A percentile compares a stretch with the other conserved stretches of the same genome.
Evolutionary conservation across 64 coral and sea anemone species (phyloP).

Genomic region (Pachyseris speciosa): DNA sequence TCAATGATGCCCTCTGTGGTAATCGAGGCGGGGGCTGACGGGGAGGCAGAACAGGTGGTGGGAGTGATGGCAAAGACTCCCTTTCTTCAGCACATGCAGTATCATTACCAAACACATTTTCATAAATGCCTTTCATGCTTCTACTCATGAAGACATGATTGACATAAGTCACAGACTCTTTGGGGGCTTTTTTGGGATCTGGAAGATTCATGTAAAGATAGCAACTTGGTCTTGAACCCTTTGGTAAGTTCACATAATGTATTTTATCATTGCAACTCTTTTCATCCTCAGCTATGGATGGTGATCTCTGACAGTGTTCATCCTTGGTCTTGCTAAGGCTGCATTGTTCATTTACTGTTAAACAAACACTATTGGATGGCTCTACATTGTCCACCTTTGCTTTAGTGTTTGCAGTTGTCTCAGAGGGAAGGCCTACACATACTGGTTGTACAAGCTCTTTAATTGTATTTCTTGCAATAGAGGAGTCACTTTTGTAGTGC

Average conservation of each 20-base stretch:
- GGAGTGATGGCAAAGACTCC: background rate
- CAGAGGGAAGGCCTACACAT: background rate
- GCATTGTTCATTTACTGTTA: background rate
- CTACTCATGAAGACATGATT: slow-evolving; percentile 56
- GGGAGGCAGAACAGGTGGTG: slow-evolving; percentile 10
- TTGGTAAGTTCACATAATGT: slow-evolving; percentile 39
- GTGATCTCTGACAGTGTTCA: background rate
- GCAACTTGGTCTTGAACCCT: slow-evolving; percentile 33
- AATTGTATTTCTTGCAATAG: background rate
- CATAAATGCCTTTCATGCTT: slow-evolving; percentile 66
- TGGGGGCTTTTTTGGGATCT: slow-evolving; percentile 1
- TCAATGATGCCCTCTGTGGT: background rate
- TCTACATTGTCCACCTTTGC: background rate
- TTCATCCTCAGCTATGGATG: background rate
- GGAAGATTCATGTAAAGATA: slow-evolving; percentile 56
- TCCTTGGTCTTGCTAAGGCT: background rate
- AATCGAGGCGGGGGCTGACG: slow-evolving; percentile 43
- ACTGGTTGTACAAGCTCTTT: slow-evolving; percentile 18
- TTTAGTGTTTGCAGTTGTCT: background rate
- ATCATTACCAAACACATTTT: slow-evolving; percentile 39
- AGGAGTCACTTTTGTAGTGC: background rate
- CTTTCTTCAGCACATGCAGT: background rate
- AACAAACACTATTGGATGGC: background rate
- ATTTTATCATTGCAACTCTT: background rate
- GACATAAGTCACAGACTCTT: slow-evolving; percentile 3